phyloP scores from a whole-genome alignment of 2,113 vertebrate genomes.

The Polypterus bichir region DNA sequence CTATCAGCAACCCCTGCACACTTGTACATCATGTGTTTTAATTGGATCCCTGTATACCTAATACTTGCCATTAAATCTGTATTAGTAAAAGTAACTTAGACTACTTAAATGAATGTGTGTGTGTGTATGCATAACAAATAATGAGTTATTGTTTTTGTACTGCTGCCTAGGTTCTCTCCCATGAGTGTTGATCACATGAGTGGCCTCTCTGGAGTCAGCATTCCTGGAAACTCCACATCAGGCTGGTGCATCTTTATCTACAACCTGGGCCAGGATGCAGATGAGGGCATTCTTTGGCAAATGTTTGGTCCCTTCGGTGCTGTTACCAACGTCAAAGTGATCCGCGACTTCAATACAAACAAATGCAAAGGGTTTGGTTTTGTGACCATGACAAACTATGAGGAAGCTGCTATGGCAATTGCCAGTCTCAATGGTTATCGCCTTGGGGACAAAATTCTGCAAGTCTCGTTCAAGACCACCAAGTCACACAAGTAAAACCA shows the following conservation, averaged over 20 bases:
- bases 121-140: too few species aligned
- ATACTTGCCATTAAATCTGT: too few species aligned
- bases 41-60: too few species aligned
- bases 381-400: conserved; percentile 98
- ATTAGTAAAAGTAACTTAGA: too few species aligned
- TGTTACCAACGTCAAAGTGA: conserved; percentile 97
- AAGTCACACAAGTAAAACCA: conserved; percentile 88
- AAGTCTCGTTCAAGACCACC: conserved; percentile 99
- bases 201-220: conserved; percentile 75
- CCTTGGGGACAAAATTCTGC: conserved; percentile 95
- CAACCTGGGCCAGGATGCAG: conserved; percentile 93
- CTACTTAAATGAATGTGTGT: too few species aligned
- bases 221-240: conserved; percentile 73
- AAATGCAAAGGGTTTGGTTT: conserved; percentile 99
- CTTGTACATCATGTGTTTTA: too few species aligned
- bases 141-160: too few species aligned
- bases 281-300: conserved; percentile 97
- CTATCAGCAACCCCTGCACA: too few species aligned
- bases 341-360: conserved; percentile 99
- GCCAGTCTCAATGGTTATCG: conserved; percentile 95
- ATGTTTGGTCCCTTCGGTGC: conserved; percentile 97
- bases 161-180: conserved; percentile 77
- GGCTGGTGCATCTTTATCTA: conserved; percentile 99
- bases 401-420: conserved; percentile 97
- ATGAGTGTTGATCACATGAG: conserved; percentile 98